Evolutionary conservation across 2,888 invertebrate genomes (phyloP), one percentile per base, ranked within the genome.

Genomic region (Nebria salina): DNA sequence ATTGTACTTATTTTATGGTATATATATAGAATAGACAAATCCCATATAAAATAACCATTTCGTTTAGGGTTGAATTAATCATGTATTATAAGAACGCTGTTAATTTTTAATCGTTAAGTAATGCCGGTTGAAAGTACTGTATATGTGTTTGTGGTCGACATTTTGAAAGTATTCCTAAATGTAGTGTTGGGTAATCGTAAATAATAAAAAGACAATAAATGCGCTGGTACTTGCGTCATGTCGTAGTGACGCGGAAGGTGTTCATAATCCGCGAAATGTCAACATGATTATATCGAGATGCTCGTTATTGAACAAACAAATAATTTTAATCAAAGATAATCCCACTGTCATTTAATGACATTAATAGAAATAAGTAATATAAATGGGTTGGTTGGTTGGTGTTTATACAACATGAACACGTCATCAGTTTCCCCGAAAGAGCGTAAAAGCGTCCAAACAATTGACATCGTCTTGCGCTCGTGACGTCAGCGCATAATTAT

Each of bases 171-270:
- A 20, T 20, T 20, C 20, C 20, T 20, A 20, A 20, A 20, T 20
- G 20, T 20, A 20, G 20, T 20, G 20, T 20, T 20, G 20, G 20
- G 20, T 20, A 20, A 20, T 20, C 20, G 20, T 20, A 20, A 20
- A 20, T 20, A 20, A 20, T 20, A 20, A 20, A 20, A 20, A 20
- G 20, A 20, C 20, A 20, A 20, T 54, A 54, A 54, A 54, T 13
- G 0, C 13, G 54, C 13, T 2, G 13, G 7, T 54, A 54, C 54
- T 54, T 54, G 54, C 54, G 54, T 76, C 76, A 43, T 76, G 66
- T 64, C 7, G 54, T 54, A 2, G 8, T 54, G 70, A n/a, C 26
- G 77, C 64, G 25, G 81, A 83, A 82, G 77, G 43, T 20, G 77
- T 25, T 34, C 70, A 34, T 34, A 65, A 54, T 7, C 13, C 54